phyloP scores from a whole-genome alignment of 2,888 invertebrate species.

The Lepeophtheirus nordmannii region DNA sequence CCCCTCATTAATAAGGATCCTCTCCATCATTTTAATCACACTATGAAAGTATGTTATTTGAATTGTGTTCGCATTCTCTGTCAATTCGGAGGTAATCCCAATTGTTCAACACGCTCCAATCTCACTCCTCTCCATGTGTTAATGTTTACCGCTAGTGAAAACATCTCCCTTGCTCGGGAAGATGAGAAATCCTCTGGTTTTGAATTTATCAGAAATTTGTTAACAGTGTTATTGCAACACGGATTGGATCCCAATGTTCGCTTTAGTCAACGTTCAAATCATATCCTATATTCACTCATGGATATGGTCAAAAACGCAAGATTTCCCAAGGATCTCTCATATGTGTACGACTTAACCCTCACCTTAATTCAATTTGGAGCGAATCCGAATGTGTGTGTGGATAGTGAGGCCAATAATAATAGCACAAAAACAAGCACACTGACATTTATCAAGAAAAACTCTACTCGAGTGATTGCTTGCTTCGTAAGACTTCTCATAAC shows the following conservation, averaged over 20 bases:
- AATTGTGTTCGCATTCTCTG: slow-evolving; percentile 52
- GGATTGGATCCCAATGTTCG: slow-evolving; percentile 45
- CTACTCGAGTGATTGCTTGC: slow-evolving; percentile 7
- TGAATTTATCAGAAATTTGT: slow-evolving; percentile 50
- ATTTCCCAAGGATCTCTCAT: slow-evolving; percentile 48
- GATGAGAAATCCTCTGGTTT: slow-evolving; percentile 48
- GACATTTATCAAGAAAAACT: background rate
- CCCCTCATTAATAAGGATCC: slow-evolving; percentile 58
- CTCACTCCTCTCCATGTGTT: slow-evolving; percentile 53
- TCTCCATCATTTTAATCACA: slow-evolving; percentile 52
- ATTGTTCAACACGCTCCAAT: slow-evolving; percentile 51
- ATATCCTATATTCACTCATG: slow-evolving; percentile 50
- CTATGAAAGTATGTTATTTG: slow-evolving; percentile 56
- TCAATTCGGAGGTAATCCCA: slow-evolving; percentile 54
- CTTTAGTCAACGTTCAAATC: slow-evolving; percentile 46
- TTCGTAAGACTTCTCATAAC: slow-evolving; percentile 15
- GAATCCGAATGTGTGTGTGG: slow-evolving; percentile 39
- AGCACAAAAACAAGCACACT: background rate
- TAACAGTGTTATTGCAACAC: slow-evolving; percentile 48
- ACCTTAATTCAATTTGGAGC: slow-evolving; percentile 57
- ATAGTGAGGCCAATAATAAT: background rate
- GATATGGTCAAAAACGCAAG: slow-evolving; percentile 50
- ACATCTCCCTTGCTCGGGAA: slow-evolving; percentile 50
- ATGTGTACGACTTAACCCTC: slow-evolving; percentile 51
- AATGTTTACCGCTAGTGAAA: slow-evolving; percentile 53